These are phyloP conservation scores for Saccostrea cuccullata DNA, from an alignment of 1,140 invertebrate species.

Conservation along the genomic window DNA sequence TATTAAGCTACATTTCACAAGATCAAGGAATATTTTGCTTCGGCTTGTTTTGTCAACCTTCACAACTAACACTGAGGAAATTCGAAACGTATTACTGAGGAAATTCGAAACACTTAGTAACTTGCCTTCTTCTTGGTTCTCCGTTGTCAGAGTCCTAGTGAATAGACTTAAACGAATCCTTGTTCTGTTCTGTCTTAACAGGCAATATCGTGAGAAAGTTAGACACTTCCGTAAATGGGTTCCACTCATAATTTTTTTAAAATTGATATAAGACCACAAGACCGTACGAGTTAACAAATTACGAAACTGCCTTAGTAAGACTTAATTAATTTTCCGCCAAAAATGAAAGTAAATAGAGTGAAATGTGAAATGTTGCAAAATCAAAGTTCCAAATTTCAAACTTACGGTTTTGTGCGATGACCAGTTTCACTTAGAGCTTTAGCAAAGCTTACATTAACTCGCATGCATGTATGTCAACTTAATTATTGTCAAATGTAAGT, in stretches of 20 bases:
- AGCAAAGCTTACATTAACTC: too few species aligned
- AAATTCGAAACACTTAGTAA: neutral
- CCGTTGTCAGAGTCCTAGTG: neutral
- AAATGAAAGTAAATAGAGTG: neutral
- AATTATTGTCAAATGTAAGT: too few species aligned
- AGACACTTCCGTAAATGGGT: neutral
- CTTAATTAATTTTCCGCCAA: neutral
- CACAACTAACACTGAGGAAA: too few species aligned
- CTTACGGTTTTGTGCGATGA: too few species aligned
- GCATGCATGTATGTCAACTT: too few species aligned
- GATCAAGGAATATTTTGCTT: too few species aligned
- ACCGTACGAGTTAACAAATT: neutral
- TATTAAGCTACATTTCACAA: too few species aligned
- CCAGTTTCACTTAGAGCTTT: too few species aligned
- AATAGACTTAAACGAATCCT: neutral
- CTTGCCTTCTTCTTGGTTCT: neutral
- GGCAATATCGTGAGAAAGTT: neutral
- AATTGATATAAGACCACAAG: neutral
- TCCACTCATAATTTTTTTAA: neutral
- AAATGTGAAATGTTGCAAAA: neutral
- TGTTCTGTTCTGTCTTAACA: constrained; percentile 5
- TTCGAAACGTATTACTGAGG: neutral
- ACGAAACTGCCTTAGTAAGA: neutral
- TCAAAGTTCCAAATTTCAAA: constrained; percentile 4
- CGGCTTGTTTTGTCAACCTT: too few species aligned